Base-by-base conservation (phyloP, 2,888 invertebrate species). In the Pterobdella sp. region DNA sequence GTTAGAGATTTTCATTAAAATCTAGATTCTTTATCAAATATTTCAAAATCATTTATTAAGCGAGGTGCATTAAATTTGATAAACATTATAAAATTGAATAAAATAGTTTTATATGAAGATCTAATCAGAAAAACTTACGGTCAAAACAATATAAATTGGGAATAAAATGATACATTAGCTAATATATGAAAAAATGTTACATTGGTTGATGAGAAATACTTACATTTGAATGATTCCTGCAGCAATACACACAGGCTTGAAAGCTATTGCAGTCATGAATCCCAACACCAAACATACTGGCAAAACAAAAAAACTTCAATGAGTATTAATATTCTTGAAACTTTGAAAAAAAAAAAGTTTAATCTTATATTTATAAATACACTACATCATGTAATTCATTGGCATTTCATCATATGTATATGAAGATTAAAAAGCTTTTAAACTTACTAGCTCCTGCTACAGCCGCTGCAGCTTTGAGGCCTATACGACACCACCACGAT, bases 401-500 rank as follows among this genome's bases (percentile, higher is more conserved):
- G n/a, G 14, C 52, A 14, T 18, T 49, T 49, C 52, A 49, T 49
- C 52, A 49, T 14, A 18, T 18, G 14, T 63, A 7, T 63, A 14
- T 63, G 7, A 63, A 63, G 7, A 63, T 63, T 14, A 63, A 14
- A 42, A 42, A 42, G 18, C 42, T 42, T 42, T 42, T 14, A 42
- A 31, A 72, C 74, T 49, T 10, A 74, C 74, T 34, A 37, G 29
- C 66, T 35, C 72, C 73, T 22, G 72, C 74, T 42, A 76, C 68
- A 29, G 71, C 68, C n/a, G 74, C 73, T n/a, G 67, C 73, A n/a
- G 63, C 71, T 68, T 70, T 67, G 36, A 73, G 70, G 34, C 73
- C 56, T 18, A 75, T 49, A 64, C 73, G 73, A 69, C 76, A 76
- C 75, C 76, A 76, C 76, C 76, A 76, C 29, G 76, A 52, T 18